Evolutionary conservation across 2,113 vertebrate genomes (phyloP), one percentile per base, ranked within the genome.

Genomic region (Petaurus breviceps): DNA sequence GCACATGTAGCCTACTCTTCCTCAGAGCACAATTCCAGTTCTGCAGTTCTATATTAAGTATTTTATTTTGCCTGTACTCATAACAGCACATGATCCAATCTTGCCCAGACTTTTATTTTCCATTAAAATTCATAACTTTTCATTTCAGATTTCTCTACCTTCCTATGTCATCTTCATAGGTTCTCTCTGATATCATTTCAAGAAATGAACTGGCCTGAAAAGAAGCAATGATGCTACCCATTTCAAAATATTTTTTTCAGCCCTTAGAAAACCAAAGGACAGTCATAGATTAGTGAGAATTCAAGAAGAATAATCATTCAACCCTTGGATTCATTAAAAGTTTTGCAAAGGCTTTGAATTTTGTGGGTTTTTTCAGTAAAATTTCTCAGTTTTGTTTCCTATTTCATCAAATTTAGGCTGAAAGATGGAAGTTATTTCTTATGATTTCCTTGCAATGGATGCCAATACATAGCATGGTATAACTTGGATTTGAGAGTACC

Each of bases 81-180:
- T 96, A 97, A 97, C 97, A 95, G 31, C 77, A 95, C 94, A 95
- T 97, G 97, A 97, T 96, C 97, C 97, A 97, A 97, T 97, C 97
- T 98, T 96, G 92, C 46, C 93, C 98, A 97, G 98, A 98, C 97
- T 98, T 97, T 96, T 98, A 52, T 98, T 96, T 98, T 98, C 98
- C 97, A 98, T 98, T 98, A 98, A 96, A 94, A 98, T 98, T 98
- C 98, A 99, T 98, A 98, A 98, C 91, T 61, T 97, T 96, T 97
- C 52, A 95, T 97, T 97, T 96, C 93, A 92, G 96, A 89, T 95
- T 94, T 96, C 50, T 1, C 92, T 84, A 89, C 93, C 47, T 93
- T 91, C 26, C 94, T 55, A 92, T 97, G 96, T 97, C 97, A 97
- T 97, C 96, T 96, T 92, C 57, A 43, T 97, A 98, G 97, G 96